Percentiles rank a stretch among this genome's conserved stretches.
Evolutionary conservation across 2,888 invertebrate genomes (phyloP).

Genomic region (Sesia apiformis): DNA sequence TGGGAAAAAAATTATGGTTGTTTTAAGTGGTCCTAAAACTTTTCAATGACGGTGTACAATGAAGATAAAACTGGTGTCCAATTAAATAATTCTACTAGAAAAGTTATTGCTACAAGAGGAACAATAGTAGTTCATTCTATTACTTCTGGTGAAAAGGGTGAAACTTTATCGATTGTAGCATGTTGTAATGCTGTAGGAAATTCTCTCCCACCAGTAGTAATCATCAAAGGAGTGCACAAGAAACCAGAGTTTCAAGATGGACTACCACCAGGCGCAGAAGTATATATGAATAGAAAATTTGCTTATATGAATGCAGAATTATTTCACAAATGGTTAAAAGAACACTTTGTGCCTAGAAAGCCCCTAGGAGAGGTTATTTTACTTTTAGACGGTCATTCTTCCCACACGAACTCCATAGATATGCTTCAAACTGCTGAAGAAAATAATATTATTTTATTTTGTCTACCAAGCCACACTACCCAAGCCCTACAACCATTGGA

Average conservation of each 20-base stretch:
- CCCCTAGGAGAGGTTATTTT: conserved; percentile 16
- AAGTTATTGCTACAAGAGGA: too few relatives aligned
- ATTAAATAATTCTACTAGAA: too few relatives aligned
- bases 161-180: too few relatives aligned
- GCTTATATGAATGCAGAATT: conserved; percentile 13
- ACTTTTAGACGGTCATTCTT: conserved; percentile 19
- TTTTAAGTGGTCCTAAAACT: too few relatives aligned
- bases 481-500: conserved; percentile 3
- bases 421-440: conserved; percentile 15
- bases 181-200: conserved; percentile 18
- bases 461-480: conserved; percentile 2
- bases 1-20: too few relatives aligned
- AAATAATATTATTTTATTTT: conserved; percentile 1
- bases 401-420: conserved; percentile 11
- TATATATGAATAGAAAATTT: conserved; percentile 15
- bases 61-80: too few relatives aligned
- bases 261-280: conserved; percentile 11
- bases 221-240: conserved; percentile 15
- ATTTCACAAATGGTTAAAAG: conserved; percentile 12
- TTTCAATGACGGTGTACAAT: too few relatives aligned
- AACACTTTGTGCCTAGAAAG: conserved; percentile 15
- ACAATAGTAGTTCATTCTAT: too few relatives aligned
- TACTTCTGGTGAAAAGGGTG: too few relatives aligned
- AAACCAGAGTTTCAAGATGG: conserved; percentile 18
- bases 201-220: too few relatives aligned